Evolutionary conservation across 2,113 vertebrate genomes (phyloP).

Genomic region (Amia ocellicauda): DNA sequence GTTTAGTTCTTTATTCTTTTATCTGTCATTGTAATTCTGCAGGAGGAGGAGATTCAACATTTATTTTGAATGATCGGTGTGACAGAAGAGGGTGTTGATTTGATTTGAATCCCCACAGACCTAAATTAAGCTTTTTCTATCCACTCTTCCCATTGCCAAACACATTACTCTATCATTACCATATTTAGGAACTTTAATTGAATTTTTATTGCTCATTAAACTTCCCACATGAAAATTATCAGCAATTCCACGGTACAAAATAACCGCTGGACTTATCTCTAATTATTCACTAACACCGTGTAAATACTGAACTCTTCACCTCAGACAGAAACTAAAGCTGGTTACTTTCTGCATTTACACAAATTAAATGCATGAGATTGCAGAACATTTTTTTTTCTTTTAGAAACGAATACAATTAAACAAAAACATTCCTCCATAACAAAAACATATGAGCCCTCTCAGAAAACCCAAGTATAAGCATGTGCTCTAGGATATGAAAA

Average conservation of each 20-base stretch:
- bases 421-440: background rate
- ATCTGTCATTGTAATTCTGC: too few relatives aligned
- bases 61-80: background rate
- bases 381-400: background rate
- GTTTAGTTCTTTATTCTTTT: too few relatives aligned
- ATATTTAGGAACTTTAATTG: conserved; percentile 27
- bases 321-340: background rate
- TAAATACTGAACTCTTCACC: conserved; percentile 4
- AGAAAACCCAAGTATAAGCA: too few relatives aligned
- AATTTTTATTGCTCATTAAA: conserved; percentile 31
- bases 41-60: too few relatives aligned
- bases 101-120: conserved; percentile 35
- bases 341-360: background rate
- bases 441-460: too few relatives aligned
- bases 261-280: conserved; percentile 3
- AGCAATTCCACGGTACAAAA: conserved; percentile 21
- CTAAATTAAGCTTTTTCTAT: conserved; percentile 33
- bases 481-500: too few relatives aligned
- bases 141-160: conserved; percentile 34
- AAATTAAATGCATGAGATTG: background rate
- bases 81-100: conserved; percentile 19
- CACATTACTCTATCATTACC: conserved; percentile 36
- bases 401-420: background rate
- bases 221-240: conserved; percentile 32
- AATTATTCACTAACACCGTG: background rate